phyloP scores from a whole-genome alignment of 2,888 invertebrate genomes.

The Omphaloscelis lunosa region DNA sequence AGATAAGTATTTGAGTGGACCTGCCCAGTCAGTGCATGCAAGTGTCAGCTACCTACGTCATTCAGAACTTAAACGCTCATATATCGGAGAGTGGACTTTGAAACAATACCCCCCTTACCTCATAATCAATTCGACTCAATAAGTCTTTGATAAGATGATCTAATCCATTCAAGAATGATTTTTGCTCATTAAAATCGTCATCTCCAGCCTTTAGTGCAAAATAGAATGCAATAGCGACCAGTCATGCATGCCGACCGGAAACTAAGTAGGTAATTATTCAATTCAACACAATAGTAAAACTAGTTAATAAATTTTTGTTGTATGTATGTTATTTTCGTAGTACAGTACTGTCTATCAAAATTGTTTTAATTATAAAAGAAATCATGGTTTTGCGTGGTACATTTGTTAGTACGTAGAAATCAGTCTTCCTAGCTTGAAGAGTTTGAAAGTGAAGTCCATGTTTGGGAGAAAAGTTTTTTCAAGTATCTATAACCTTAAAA shows the following conservation, averaged over 20 bases:
- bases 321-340: slow-evolving; percentile 34
- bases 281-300: slow-evolving; percentile 43
- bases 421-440: too few relatives aligned
- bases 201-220: slow-evolving; percentile 32
- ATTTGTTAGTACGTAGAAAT: background rate
- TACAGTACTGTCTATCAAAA: background rate
- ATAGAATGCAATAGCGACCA: slow-evolving; percentile 50
- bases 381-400: background rate
- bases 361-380: slow-evolving; percentile 3
- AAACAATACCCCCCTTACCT: background rate
- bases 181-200: slow-evolving; percentile 39
- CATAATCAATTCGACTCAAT: slow-evolving; percentile 1
- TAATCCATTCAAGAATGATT: slow-evolving; percentile 27
- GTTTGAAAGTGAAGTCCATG: background rate
- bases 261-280: slow-evolving; percentile 51
- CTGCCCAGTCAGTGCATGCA: too few relatives aligned
- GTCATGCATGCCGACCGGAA: slow-evolving; percentile 56
- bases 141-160: slow-evolving; percentile 18
- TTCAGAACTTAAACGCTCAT: background rate
- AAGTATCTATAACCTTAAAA: background rate
- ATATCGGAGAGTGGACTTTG: background rate
- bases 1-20: too few relatives aligned
- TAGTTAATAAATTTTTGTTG: slow-evolving; percentile 37
- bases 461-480: background rate
- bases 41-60: too few relatives aligned